Percentiles rank a stretch among this genome's conserved stretches.
phyloP scores from a whole-genome alignment of 1,140 invertebrate species.

The Lepidurus apus region DNA sequence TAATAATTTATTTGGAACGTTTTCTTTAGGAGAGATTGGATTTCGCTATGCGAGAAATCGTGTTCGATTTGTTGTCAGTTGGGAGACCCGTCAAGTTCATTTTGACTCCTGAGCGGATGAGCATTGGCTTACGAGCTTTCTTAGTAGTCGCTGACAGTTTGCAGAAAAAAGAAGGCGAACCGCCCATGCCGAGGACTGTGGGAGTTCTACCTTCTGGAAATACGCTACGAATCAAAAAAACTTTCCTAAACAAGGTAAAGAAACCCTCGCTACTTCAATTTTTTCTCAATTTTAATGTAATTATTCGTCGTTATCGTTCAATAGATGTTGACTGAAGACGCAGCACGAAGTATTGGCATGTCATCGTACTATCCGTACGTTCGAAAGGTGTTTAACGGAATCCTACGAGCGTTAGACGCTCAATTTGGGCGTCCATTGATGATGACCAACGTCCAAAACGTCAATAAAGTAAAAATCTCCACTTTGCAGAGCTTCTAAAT shows the following conservation, averaged over 20 bases:
- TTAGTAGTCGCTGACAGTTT: conserved; percentile 96
- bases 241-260: conserved; percentile 82
- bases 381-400: conserved; percentile 90
- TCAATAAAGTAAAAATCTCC: conserved; percentile 67
- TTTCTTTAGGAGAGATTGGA: conserved; percentile 71
- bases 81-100: conserved; percentile 91
- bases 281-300: background rate
- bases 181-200: conserved; percentile 92
- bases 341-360: conserved; percentile 91
- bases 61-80: conserved; percentile 94
- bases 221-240: conserved; percentile 91
- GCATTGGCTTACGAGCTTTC: conserved; percentile 93
- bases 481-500: background rate
- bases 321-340: conserved; percentile 86
- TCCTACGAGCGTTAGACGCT: conserved; percentile 87
- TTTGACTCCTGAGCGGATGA: conserved; percentile 95
- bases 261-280: background rate
- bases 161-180: conserved; percentile 97
- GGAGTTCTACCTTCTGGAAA: conserved; percentile 90
- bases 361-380: conserved; percentile 93
- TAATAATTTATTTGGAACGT: background rate
- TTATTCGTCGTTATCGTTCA: background rate
- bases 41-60: conserved; percentile 98
- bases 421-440: conserved; percentile 93
- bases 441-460: conserved; percentile 92